These are phyloP conservation scores for Amblyraja radiata DNA, from an alignment of 2,797 vertebrate genomes.

Conservation along the genomic window DNA sequence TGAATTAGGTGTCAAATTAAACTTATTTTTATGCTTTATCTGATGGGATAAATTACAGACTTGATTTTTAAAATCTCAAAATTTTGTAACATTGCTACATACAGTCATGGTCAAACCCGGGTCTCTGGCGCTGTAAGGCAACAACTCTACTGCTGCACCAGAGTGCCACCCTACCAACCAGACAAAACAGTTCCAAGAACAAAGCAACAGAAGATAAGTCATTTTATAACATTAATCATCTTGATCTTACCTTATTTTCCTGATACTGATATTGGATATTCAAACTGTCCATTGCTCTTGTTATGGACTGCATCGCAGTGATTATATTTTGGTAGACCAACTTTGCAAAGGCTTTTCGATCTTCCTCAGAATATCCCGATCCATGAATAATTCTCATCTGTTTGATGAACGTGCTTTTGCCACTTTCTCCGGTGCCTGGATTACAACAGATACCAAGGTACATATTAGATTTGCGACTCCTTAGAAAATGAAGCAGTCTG, in stretches of 20 bases:
- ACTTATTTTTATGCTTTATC: too few relatives aligned
- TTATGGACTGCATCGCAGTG: constrained; percentile 75
- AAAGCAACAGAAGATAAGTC: too few relatives aligned
- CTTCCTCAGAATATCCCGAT: constrained; percentile 78
- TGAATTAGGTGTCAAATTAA: too few relatives aligned
- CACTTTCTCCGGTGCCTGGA: constrained; percentile 80
- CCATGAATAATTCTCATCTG: constrained; percentile 90
- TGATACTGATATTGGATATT: constrained; percentile 60
- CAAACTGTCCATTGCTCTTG: constrained; percentile 66
- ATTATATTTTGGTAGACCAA: constrained; percentile 76
- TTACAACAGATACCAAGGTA: not conserved
- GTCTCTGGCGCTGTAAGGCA: too few relatives aligned
- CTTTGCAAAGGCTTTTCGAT: constrained; percentile 73
- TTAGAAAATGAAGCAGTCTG: not conserved
- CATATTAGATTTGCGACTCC: not conserved
- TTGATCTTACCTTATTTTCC: constrained; percentile 62
- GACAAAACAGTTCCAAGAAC: not conserved
- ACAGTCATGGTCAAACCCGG: too few relatives aligned
- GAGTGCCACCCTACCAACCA: not conserved
- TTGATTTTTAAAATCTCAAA: too few relatives aligned
- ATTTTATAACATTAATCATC: not conserved
- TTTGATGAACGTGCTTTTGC: constrained; percentile 88
- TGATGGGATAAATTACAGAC: too few relatives aligned
- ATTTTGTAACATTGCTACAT: too few relatives aligned
- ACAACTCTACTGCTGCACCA: too few relatives aligned